phyloP scores from a whole-genome alignment of 2,797 vertebrate species.

The Ptychobarbus kaznakovi region DNA sequence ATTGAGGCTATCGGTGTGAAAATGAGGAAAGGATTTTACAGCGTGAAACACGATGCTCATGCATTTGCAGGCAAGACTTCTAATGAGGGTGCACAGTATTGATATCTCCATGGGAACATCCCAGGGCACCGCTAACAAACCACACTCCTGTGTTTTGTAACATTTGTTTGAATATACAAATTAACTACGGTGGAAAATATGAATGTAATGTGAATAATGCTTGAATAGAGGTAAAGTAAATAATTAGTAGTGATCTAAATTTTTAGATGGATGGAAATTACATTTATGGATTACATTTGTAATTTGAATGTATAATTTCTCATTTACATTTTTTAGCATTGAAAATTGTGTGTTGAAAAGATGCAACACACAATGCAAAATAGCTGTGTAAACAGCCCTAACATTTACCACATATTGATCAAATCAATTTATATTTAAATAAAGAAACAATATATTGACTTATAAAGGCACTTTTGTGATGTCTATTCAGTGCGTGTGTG shows the following conservation, averaged over 20 bases:
- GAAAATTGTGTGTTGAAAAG: neutral
- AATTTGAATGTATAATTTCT: neutral
- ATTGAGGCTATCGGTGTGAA: slow-evolving; percentile 31
- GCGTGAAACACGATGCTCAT: slow-evolving; percentile 42
- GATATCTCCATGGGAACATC: slow-evolving; percentile 77
- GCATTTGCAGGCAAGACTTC: slow-evolving; percentile 50
- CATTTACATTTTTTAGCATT: no score
- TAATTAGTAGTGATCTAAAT: neutral
- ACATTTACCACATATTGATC: neutral
- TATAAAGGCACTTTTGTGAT: neutral
- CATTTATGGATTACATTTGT: neutral
- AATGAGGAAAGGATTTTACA: slow-evolving; percentile 45
- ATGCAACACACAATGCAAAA: neutral
- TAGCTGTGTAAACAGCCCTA: neutral
- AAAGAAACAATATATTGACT: neutral
- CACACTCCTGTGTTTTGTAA: slow-evolving; percentile 62
- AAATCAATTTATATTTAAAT: neutral
- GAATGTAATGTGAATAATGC: slow-evolving; percentile 26
- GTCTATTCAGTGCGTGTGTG: neutral
- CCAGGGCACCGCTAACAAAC: slow-evolving; percentile 67
- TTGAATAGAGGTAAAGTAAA: slow-evolving; percentile 5
- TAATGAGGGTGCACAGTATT: slow-evolving; percentile 64
- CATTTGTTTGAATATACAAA: slow-evolving; percentile 63
- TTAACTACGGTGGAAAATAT: slow-evolving; percentile 19
- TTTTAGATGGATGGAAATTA: neutral